phyloP scores from a whole-genome alignment of 2,888 invertebrate species.

The Parthenolecanium corni region DNA sequence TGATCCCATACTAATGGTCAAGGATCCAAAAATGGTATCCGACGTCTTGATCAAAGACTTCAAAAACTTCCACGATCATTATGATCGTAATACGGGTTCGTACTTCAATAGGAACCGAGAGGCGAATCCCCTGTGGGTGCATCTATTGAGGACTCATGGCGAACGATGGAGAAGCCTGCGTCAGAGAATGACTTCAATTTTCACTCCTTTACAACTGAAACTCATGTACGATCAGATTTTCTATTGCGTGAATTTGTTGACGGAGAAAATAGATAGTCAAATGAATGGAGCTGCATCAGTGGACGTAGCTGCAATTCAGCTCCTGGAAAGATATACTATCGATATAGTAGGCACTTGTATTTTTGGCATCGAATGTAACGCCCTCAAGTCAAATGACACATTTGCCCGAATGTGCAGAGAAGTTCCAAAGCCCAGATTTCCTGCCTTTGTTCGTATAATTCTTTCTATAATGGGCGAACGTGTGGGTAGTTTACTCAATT shows the following conservation, averaged over 20 bases:
- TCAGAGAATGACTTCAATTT: conserved; percentile 39
- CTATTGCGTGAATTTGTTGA: conserved; percentile 22
- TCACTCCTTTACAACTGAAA: conserved; percentile 40
- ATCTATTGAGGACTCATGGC: conserved; percentile 34
- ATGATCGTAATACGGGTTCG: no score
- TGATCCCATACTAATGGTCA: conserved; percentile 23
- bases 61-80: conserved; percentile 30
- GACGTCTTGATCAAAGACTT: conserved; percentile 33
- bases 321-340: conserved; percentile 8
- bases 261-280: conserved; percentile 1
- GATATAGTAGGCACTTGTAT: conserved; percentile 17
- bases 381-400: conserved; percentile 30
- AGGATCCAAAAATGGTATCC: conserved; percentile 25
- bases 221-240: conserved; percentile 29
- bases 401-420: conserved; percentile 5
- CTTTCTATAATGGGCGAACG: conserved; percentile 29
- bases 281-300: neutral
- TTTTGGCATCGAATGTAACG: conserved; percentile 19
- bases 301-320: neutral
- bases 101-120: conserved; percentile 23
- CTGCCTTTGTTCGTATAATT: conserved; percentile 32
- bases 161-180: conserved; percentile 38
- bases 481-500: conserved; percentile 29
- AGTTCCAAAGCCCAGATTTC: neutral
- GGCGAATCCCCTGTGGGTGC: conserved; percentile 30